phyloP scores from a whole-genome alignment of 1,140 invertebrate species.

The Aphidius ervi region DNA sequence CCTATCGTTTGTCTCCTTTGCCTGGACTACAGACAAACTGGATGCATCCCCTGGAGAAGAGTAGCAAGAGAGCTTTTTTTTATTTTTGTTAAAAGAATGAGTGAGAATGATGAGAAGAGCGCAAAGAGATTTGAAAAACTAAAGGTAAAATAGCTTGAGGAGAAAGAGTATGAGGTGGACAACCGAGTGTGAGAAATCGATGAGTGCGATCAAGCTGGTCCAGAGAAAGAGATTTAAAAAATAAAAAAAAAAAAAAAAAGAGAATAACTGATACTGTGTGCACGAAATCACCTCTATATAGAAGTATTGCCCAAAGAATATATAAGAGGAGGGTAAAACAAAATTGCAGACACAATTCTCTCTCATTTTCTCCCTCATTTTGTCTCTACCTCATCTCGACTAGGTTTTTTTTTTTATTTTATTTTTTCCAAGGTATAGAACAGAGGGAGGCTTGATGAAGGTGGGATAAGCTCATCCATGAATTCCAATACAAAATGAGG shows the following conservation, averaged over 20 bases:
- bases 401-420: slow-evolving; percentile 19
- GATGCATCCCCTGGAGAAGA: too few relatives aligned
- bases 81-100: neutral
- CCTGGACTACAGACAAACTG: too few relatives aligned
- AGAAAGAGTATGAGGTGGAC: slow-evolving; percentile 14
- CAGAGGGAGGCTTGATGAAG: slow-evolving; percentile 35
- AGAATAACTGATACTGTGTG: slow-evolving; percentile 6
- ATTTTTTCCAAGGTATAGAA: slow-evolving; percentile 17
- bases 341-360: slow-evolving; percentile 40
- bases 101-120: slow-evolving; percentile 3
- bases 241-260: neutral
- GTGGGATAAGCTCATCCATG: slow-evolving; percentile 35
- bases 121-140: slow-evolving; percentile 18
- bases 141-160: slow-evolving; percentile 15
- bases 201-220: slow-evolving; percentile 46
- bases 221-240: slow-evolving; percentile 9
- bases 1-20: too few relatives aligned
- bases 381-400: slow-evolving; percentile 7
- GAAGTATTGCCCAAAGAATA: neutral
- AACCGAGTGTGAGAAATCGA: slow-evolving; percentile 52
- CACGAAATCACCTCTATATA: slow-evolving; percentile 7
- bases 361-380: slow-evolving; percentile 19
- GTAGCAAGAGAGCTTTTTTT: too few relatives aligned
- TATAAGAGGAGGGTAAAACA: slow-evolving; percentile 33
- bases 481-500: neutral